Conservation (phyloP, 1,140 invertebrate genomes). For the Drosophila pachea region DNA sequence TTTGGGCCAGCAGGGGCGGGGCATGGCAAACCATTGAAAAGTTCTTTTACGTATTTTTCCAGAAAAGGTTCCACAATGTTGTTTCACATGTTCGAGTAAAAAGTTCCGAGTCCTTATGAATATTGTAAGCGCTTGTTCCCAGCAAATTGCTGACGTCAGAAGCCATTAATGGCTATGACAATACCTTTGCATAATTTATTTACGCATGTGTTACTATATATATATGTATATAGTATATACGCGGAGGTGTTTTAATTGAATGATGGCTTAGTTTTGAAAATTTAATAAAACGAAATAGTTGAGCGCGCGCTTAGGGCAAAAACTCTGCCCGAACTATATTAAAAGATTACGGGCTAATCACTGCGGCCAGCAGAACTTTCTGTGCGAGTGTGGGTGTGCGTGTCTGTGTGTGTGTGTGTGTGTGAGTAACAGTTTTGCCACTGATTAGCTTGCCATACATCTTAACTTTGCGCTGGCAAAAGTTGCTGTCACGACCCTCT, state of each 20-base stretch:
- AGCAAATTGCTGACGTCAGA: neutral
- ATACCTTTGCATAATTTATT: neutral
- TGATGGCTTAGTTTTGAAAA: neutral
- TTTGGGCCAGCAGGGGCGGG: neutral
- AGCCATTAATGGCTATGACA: neutral
- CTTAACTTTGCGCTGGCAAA: constrained; percentile 50
- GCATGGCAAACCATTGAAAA: constrained; percentile 16
- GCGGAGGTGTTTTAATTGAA: neutral
- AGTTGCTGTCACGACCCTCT: constrained; percentile 51
- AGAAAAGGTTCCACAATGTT: too few species aligned
- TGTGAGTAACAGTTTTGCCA: constrained; percentile 49
- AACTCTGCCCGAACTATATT: constrained; percentile 48
- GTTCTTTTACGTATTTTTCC: constrained; percentile 4
- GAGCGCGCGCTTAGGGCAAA: too few species aligned
- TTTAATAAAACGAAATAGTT: neutral
- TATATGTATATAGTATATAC: neutral
- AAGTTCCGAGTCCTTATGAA: constrained; percentile 13
- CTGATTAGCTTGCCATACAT: constrained; percentile 48
- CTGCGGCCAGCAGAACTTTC: constrained; percentile 47
- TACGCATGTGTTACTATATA: neutral
- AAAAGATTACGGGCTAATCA: constrained; percentile 65
- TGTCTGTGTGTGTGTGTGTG: constrained; percentile 11
- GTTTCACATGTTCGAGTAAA: constrained; percentile 10
- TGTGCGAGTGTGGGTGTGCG: constrained; percentile 4
- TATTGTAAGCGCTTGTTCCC: neutral